phyloP scores from a whole-genome alignment of 2,113 vertebrate genomes.

The Poecilia latipinna region DNA sequence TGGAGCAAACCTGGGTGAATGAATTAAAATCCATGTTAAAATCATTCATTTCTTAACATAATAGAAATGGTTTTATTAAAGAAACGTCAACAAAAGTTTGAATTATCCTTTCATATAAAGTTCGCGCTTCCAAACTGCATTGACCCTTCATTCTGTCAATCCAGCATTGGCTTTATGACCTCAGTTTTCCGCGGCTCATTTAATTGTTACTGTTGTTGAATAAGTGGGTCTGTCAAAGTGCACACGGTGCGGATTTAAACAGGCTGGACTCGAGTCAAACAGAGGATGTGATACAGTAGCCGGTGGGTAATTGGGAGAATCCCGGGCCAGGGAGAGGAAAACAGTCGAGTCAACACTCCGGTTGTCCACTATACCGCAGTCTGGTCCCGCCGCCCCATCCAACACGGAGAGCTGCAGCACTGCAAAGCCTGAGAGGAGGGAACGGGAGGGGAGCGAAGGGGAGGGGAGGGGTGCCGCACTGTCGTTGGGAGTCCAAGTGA shows the following conservation, averaged over 20 bases:
- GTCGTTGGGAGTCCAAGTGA: slow-evolving; percentile 73
- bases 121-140: no score
- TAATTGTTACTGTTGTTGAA: background rate
- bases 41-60: background rate
- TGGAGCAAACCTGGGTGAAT: background rate
- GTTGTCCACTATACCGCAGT: slow-evolving; percentile 77
- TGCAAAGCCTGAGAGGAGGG: slow-evolving; percentile 67
- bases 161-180: background rate
- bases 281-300: slow-evolving; percentile 1
- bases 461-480: slow-evolving; percentile 67
- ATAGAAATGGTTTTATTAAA: background rate
- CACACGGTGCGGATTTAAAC: background rate
- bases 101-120: background rate
- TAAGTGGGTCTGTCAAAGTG: background rate
- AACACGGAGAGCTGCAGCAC: slow-evolving; percentile 74
- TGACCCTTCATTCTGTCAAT: no score
- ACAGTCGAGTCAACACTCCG: slow-evolving; percentile 73
- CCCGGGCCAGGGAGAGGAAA: slow-evolving; percentile 39
- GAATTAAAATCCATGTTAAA: background rate
- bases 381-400: slow-evolving; percentile 72
- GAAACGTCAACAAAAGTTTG: background rate
- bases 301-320: slow-evolving; percentile 22
- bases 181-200: background rate
- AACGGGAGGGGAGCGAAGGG: slow-evolving; percentile 16
- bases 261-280: slow-evolving; percentile 5